phyloP scores from a whole-genome alignment of 2,888 invertebrate species.

The Polyploca ridens region DNA sequence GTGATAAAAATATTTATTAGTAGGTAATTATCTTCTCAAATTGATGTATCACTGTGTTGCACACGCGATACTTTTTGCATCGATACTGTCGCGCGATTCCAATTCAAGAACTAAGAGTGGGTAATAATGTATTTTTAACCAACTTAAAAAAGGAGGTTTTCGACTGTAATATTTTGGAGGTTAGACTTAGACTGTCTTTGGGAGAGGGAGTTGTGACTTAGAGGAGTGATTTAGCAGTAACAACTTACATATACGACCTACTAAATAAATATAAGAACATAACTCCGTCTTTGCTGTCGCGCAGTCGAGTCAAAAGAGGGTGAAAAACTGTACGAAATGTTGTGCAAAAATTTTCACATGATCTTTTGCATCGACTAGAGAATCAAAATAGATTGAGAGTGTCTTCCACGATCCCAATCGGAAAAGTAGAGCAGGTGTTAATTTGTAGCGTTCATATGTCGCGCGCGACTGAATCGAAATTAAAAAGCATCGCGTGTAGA shows the following conservation, averaged over 20 bases:
- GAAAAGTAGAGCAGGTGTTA: neutral
- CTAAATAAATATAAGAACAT: no score
- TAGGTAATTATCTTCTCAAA: neutral
- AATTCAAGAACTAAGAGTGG: neutral
- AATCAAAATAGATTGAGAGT: neutral
- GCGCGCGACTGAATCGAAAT: conserved; percentile 3
- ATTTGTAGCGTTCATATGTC: conserved; percentile 1
- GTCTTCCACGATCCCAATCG: neutral
- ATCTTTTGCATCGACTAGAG: no score
- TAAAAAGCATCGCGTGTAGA: neutral
- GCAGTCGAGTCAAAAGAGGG: no score
- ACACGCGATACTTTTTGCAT: neutral
- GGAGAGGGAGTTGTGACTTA: no score
- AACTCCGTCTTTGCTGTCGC: no score
- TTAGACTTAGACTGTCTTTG: no score
- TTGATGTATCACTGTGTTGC: neutral
- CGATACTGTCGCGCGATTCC: neutral
- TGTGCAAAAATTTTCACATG: no score
- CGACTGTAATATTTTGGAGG: no score
- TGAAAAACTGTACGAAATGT: no score
- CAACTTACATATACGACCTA: no score
- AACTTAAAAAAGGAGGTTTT: neutral
- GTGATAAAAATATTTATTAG: no score
- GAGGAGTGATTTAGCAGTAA: no score
- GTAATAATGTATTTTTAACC: neutral